Percentiles rank a stretch among this genome's conserved stretches.
These are phyloP conservation scores for Tetranychus truncatus DNA, from an alignment of 2,888 invertebrate species.

Conservation along the genomic window DNA sequence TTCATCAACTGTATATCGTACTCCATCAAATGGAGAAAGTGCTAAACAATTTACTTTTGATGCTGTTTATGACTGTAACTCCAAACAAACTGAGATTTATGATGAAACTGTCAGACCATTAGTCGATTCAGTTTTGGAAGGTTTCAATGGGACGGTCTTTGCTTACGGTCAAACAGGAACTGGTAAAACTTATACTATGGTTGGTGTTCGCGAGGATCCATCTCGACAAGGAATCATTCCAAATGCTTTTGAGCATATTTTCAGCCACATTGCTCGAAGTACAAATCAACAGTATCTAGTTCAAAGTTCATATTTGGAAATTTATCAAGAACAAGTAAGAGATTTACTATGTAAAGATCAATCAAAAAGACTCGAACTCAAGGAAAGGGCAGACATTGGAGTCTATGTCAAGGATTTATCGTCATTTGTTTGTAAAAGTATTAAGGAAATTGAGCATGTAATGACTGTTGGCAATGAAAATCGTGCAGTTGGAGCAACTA, in stretches of 20 bases:
- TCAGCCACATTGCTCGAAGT: conserved; percentile 75
- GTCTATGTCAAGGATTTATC: conserved; percentile 90
- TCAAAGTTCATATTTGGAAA: conserved; percentile 65
- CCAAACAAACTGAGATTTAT: conserved; percentile 77
- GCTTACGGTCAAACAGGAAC: conserved; percentile 99
- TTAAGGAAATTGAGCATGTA: conserved; percentile 75
- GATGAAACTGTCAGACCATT: conserved; percentile 87
- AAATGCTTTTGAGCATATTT: conserved; percentile 89
- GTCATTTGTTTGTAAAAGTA: conserved; percentile 79
- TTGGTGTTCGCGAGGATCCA: conserved; percentile 45
- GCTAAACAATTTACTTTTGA: conserved; percentile 87
- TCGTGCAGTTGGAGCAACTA: conserved; percentile 79
- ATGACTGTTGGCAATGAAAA: conserved; percentile 85
- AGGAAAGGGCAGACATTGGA: conserved; percentile 59
- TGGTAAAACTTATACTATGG: conserved; percentile 55
- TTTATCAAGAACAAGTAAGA: conserved; percentile 39
- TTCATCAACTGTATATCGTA: neutral
- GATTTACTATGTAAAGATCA: conserved; percentile 55
- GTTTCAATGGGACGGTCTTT: conserved; percentile 97
- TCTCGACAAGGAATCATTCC: conserved; percentile 74
- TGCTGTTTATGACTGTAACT: conserved; percentile 78
- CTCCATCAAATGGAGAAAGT: conserved; percentile 36
- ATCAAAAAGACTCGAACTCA: conserved; percentile 48
- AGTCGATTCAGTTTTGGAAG: conserved; percentile 82
- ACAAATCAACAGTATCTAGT: conserved; percentile 87